Base-by-base conservation (phyloP, 2,888 invertebrate genomes). In the Cerastis rubricosa region DNA sequence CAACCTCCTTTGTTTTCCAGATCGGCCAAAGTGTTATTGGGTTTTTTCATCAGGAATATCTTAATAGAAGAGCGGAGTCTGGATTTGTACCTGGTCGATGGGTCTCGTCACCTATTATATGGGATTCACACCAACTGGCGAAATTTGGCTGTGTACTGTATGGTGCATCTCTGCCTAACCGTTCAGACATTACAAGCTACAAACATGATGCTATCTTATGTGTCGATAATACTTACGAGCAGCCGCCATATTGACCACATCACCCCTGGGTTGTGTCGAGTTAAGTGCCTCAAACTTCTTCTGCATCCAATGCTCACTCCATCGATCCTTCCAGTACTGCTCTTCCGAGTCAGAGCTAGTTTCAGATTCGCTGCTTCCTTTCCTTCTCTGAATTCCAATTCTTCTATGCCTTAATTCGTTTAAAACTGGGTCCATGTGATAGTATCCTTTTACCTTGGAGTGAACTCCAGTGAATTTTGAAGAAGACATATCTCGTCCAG, bases 181-280 rank as follows among this genome's bases (percentile, higher is more conserved):
- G 29, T 29, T 59, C 29, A 17, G 3, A 59, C 29, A 3, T 29
- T 29, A 59, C 59, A 59, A 59, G 25, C 17, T 59, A 59, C 57
- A 61, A 19, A 9, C 35, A 61, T 61, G 59, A 19, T 35, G 25
- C 14, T 12, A 57, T 57, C 12, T 57, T 57, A 25, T 25, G 35
- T 61, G 12, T 29, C 54, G 14, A 35, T 59, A 22, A 74, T 47
- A 91, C 92, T 89, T 85, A 93, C 96, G 93, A 25, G 95, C 96
- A 49, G 94, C 96, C 3, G 91, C 91, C 95, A 96, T 96, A 73
- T 95, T 95, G 14, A 96, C 92, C 0, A 81, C 83, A 66, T 96
- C 96, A 8, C 93, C 94, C 29, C 78, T 86, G 0, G 87, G 87
- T 8, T 73, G 49, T 0, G 93, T 81, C 1, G 91, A 78, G 76